A percentile compares a stretch with the other conserved stretches of the same genome.
Conservation (phyloP, 2,797 vertebrate genomes). For the Cynodonichthys magdalenae region DNA sequence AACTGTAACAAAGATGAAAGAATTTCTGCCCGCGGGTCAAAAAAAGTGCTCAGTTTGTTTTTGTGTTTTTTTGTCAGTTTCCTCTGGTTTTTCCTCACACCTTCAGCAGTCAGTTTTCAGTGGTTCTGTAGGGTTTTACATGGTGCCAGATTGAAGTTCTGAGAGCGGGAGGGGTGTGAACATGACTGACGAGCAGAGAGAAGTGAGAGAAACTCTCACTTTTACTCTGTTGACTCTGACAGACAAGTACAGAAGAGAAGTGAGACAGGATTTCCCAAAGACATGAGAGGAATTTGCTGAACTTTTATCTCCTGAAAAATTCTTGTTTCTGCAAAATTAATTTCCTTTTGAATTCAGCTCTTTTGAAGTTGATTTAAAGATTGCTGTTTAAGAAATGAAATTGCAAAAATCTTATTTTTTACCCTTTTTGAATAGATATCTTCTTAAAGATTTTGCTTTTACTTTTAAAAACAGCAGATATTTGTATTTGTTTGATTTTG, state of each 20-base stretch:
- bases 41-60: constrained; percentile 37
- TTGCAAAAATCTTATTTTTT: no score
- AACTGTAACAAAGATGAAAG: constrained; percentile 10
- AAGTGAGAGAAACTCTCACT: constrained; percentile 34
- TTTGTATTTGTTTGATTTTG: no score
- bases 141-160: constrained; percentile 12
- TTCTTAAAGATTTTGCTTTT: no score
- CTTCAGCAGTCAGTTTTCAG: constrained; percentile 8
- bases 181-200: constrained; percentile 9
- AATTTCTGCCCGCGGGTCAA: constrained; percentile 46
- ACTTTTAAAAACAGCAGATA: no score
- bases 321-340: no score
- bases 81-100: constrained; percentile 16
- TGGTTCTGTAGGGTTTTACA: constrained; percentile 28
- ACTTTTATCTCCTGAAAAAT: no score
- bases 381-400: no score
- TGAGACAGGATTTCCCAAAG: no score
- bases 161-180: constrained; percentile 14
- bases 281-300: no score
- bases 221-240: not conserved
- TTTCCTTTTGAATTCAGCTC: no score
- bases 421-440: no score
- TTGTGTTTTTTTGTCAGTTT: constrained; percentile 22
- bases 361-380: no score
- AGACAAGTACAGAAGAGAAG: not conserved